Evolutionary conservation across 2,888 invertebrate species (phyloP), one percentile per base, ranked within the genome.

Genomic region (Venusia cambrica): DNA sequence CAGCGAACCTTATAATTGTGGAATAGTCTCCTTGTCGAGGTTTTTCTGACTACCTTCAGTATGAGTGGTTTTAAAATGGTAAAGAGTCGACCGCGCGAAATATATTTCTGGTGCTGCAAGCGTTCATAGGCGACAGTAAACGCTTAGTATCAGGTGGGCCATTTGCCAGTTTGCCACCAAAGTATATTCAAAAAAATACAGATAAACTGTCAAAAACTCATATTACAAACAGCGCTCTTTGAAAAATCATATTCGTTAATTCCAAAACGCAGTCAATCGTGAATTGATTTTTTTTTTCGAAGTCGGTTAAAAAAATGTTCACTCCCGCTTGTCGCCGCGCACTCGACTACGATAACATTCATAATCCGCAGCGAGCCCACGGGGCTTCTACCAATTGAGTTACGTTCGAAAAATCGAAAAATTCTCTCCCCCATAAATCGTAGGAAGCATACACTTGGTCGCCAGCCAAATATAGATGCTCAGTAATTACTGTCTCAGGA

Each of bases 401-500:
- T 73, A 62, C 51, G 59, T 57, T 62, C 57, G 54, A 62, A 68
- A 50, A 72, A 74, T 73, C 69, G 64, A 60, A 51, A 64, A 68
- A 68, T 69, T 65, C 59, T 51, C 49, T 58, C 57, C 51, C 57
- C 57, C 61, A 64, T 74, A 72, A 73, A 74, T 73, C 57, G 56
- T 32, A 38, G 50, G 48, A 54, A 58, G 59, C 51, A 39, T 52
- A 50, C 45, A 52, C 47, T 67, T 83, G 83, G 80, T 81, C 64
- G 62, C 45, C 58, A 69, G 77, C 84, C 84, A 85, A 83, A 66
- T 74, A 73, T 61, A 69, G 70, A 65, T 71, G 66, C 66, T 62
- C 70, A 62, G 72, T 81, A 83, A 85, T 84, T 81, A 79, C 81
- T 72, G 72, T 73, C 77, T 73, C 80, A 77, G 73, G 73, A 74